These are phyloP conservation scores for Oligia strigilis DNA, from an alignment of 2,888 invertebrate genomes.

Conservation along the genomic window DNA sequence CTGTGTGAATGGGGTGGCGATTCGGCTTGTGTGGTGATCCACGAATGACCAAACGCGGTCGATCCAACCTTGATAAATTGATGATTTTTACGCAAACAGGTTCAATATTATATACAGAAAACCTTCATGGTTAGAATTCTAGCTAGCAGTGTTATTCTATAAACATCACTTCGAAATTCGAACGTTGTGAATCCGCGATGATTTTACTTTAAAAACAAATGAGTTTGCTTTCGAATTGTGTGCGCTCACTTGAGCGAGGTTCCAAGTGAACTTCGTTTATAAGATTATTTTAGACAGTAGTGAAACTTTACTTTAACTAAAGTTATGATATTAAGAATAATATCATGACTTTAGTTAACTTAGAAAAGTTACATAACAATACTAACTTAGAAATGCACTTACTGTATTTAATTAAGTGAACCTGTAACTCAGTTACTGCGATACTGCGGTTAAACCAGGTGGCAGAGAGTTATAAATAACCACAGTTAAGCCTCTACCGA, in stretches of 20 bases:
- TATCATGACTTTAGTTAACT: too few relatives aligned
- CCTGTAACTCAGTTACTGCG: conserved; percentile 38
- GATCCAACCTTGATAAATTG: conserved; percentile 31
- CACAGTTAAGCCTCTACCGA: conserved; percentile 30
- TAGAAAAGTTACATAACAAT: too few relatives aligned
- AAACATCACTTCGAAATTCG: background rate
- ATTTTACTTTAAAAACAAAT: background rate
- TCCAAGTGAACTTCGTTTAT: background rate
- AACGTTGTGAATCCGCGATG: background rate
- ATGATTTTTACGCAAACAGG: conserved; percentile 34
- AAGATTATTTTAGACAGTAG: background rate
- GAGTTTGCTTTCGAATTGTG: too few relatives aligned
- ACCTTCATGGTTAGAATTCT: background rate
- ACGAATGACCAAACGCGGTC: background rate
- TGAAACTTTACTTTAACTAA: background rate
- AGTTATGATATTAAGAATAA: background rate
- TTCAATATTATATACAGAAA: background rate
- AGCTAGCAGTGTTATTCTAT: too few relatives aligned
- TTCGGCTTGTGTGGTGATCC: too few relatives aligned
- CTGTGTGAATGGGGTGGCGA: too few relatives aligned
- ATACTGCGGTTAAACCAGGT: conserved; percentile 54
- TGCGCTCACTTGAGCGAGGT: conserved; percentile 5
- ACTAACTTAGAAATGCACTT: conserved; percentile 2
- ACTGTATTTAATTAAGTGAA: conserved; percentile 48
- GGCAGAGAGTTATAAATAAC: conserved; percentile 53